These are phyloP conservation scores for Gallinago undulata DNA, from an alignment of 2,113 vertebrate species.

Conservation along the genomic window DNA sequence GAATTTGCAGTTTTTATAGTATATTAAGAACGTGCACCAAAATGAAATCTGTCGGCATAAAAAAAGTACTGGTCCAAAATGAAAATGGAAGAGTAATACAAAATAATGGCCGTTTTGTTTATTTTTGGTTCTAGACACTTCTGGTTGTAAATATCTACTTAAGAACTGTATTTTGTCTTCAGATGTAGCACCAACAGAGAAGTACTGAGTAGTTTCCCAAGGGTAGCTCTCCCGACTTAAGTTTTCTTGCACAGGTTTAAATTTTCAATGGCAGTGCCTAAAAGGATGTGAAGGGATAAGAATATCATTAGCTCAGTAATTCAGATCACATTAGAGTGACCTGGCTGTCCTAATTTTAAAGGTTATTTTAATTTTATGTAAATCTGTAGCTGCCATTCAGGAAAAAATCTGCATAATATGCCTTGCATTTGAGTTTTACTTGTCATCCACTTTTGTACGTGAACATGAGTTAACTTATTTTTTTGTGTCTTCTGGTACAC, in stretches of 20 bases:
- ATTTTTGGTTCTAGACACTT: background rate
- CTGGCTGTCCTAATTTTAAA: slow-evolving; percentile 41
- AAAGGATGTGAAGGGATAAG: background rate
- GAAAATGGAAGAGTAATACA: background rate
- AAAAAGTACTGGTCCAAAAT: background rate
- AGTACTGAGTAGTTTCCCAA: background rate
- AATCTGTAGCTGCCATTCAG: slow-evolving; percentile 24
- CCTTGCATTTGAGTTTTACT: slow-evolving; percentile 32
- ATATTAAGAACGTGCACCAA: background rate
- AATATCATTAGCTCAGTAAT: slow-evolving; percentile 55
- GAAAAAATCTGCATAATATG: slow-evolving; percentile 19
- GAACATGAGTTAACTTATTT: slow-evolving; percentile 3
- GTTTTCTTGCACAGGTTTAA: background rate
- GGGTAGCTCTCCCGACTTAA: background rate
- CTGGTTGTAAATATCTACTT: background rate
- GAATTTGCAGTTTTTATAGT: background rate
- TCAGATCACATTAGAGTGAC: slow-evolving; percentile 56
- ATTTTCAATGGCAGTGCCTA: slow-evolving; percentile 8
- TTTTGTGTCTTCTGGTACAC: background rate
- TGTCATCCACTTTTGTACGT: slow-evolving; percentile 7
- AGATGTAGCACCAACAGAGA: background rate
- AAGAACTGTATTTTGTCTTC: background rate
- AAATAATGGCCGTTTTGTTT: background rate
- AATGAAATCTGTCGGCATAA: background rate
- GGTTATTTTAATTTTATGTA: slow-evolving; percentile 63